Conservation (phyloP, 2,888 invertebrate species). For the Drosophila mercatorum region DNA sequence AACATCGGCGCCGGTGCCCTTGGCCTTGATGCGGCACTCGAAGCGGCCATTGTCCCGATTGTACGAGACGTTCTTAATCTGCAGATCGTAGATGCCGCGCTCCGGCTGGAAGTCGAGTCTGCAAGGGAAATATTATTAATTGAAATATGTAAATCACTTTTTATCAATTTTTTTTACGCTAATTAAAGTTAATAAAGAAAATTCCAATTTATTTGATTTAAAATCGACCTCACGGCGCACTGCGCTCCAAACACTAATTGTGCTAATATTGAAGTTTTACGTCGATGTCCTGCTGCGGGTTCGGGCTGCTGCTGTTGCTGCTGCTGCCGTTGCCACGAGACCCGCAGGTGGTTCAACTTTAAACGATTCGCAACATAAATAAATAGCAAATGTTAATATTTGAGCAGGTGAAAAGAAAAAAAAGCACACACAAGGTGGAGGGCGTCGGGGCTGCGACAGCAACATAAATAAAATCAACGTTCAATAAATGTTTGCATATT, state of each 20-base stretch:
- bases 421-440: background rate
- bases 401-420: constrained; percentile 30
- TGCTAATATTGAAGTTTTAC: constrained; percentile 73
- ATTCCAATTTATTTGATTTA: constrained; percentile 66
- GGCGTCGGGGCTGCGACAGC: constrained; percentile 31
- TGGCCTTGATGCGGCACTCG: constrained; percentile 94
- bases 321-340: constrained; percentile 1
- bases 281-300: constrained; percentile 36
- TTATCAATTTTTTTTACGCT: constrained; percentile 10
- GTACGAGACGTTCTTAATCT: constrained; percentile 95
- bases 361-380: constrained; percentile 75
- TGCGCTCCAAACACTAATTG: constrained; percentile 61
- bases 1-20: constrained; percentile 92
- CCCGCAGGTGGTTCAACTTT: constrained; percentile 76
- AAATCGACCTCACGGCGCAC: constrained; percentile 25
- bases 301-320: background rate
- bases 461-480: constrained; percentile 78
- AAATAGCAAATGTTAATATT: constrained; percentile 76
- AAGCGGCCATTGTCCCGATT: constrained; percentile 96
- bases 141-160: background rate
- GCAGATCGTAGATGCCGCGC: constrained; percentile 94
- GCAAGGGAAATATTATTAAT: constrained; percentile 38
- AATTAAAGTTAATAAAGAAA: constrained; percentile 43
- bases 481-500: constrained; percentile 80
- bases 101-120: constrained; percentile 92